Base-by-base conservation (phyloP, 2,888 invertebrate species). In the Lasioglossum villosulum region DNA sequence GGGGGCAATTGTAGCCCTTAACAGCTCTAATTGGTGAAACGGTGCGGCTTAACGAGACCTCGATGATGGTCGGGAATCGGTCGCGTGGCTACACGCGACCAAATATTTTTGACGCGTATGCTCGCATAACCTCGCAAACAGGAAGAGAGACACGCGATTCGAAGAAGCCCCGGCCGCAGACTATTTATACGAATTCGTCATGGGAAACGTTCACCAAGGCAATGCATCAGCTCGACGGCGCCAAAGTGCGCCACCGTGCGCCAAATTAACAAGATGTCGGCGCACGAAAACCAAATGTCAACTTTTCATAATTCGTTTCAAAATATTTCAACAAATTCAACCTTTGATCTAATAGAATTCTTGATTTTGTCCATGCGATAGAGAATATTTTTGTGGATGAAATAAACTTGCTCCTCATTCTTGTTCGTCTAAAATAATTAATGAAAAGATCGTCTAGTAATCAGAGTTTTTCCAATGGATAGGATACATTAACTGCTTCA, bases 171-270 rank as follows among this genome's bases (percentile, higher is more conserved):
- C 23, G 34, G 27, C 48, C 63, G 30, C 75, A 12, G 70, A 88
- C 90, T 90, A 90, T 90, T 90, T 90, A 90, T 90, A 90, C 82
- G 86, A 83, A 89, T 90, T 90, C 90, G 90, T 89, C 90, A 90
- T 89, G 89, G 90, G 88, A 84, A 89, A 82, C 73, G 81, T 86
- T 83, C 63, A 68, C 82, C 89, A 84, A 79, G 87, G 82, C 84
- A 87, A 86, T 75, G 86, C 89, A 76, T 83, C 86, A 56, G 56
- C n/a, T 12, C 56, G 56, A 56, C 56, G 56, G 56, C 56, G 56
- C 56, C 56, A 56, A 56, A 56, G n/a, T 56, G 56, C 56, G 56
- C 56, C 56, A n/a, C 56, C 12, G n/a, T 56, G n/a, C n/a, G 56
- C 56, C 56, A 56, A n/a, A n/a, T 56, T 56, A 56, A 56, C n/a